Percentiles rank a stretch among this genome's conserved stretches.
Evolutionary conservation across 2,797 vertebrate species (phyloP).

Genomic region (Furcifer pardalis): DNA sequence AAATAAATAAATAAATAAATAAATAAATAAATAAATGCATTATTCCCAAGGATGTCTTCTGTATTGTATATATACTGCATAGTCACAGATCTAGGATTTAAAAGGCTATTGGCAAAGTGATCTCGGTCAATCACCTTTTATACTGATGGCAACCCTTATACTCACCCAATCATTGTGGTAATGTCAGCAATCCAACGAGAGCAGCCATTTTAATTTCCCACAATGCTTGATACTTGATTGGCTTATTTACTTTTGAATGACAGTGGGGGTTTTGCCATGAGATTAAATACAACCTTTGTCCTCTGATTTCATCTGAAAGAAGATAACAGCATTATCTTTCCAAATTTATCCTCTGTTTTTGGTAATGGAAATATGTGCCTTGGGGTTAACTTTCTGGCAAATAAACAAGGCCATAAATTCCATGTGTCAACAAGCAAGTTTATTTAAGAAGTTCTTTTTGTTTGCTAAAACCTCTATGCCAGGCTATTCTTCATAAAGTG

Average conservation of each 20-base stretch:
- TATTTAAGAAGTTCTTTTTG: conserved; percentile 65
- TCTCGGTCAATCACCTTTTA: not conserved
- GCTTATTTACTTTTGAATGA: conserved; percentile 51
- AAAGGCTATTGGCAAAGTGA: too few species aligned
- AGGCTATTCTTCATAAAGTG: conserved; percentile 67
- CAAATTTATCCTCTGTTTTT: conserved; percentile 45
- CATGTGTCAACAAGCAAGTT: conserved; percentile 67
- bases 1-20: too few species aligned
- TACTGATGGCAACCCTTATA: too few species aligned
- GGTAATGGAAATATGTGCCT: conserved; percentile 55
- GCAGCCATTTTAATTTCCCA: not conserved
- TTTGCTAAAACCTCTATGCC: conserved; percentile 66
- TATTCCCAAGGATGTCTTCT: too few species aligned
- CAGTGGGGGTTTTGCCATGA: conserved; percentile 42
- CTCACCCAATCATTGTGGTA: not conserved
- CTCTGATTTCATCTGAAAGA: conserved; percentile 57
- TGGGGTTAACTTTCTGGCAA: conserved; percentile 68
- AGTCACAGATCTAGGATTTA: too few species aligned
- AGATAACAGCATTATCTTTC: conserved; percentile 57
- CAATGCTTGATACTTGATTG: conserved; percentile 44
- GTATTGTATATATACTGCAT: too few species aligned
- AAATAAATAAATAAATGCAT: too few species aligned
- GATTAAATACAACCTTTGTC: conserved; percentile 48
- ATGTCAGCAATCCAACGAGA: not conserved
- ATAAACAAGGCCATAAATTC: conserved; percentile 67